Base-by-base conservation (phyloP, 92 coral and sea anemone genomes). In the Porites divaricata region DNA sequence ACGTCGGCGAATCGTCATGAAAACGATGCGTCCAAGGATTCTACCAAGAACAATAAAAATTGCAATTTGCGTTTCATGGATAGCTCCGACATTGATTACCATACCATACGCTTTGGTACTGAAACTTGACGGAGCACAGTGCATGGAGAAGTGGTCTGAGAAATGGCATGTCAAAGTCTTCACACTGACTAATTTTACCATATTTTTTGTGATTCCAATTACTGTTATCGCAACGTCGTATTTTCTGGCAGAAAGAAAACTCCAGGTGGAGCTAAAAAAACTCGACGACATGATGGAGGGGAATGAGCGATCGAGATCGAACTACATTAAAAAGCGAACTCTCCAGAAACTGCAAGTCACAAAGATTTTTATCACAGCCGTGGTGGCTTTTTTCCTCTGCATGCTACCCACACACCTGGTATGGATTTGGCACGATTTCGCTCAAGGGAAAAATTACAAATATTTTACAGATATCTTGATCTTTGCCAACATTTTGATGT, bases 151-250 rank as follows among this genome's bases (percentile, higher is more conserved):
- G 26, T 96, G 99, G 99, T 93, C 96, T 0, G 93, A 89, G 49
- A 72, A 85, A 76, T 75, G 81, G 81, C 93, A 94, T 62, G 95
- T 92, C 9, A 92, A 88, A 66, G 89, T 90, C 35, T 96, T 92
- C 78, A 96, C 99, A 4, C 90, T 96, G 12, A 77, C 98, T 4
- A 81, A 95, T 1, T 91, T 96, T 45, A 67, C 89, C 10, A 72
- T 95, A 9, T 93, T 95, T 89, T 96, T 94, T 64, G 95, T 92
- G 14, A 82, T 96, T 41, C 99, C 99, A 45, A 87, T 96, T 14
- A 70, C 69, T 9, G 92, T 92, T 1, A 96, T 95, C 41, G 88
- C 98, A 0, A 49, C 87, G 63, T 94, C 97, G 17, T 96, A 96
- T 75, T 35, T 89, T 11, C 93, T 96, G 49, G 98, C 98, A 0